phyloP scores from a whole-genome alignment of 2,113 vertebrate species.

The Taurulus bubalis region DNA sequence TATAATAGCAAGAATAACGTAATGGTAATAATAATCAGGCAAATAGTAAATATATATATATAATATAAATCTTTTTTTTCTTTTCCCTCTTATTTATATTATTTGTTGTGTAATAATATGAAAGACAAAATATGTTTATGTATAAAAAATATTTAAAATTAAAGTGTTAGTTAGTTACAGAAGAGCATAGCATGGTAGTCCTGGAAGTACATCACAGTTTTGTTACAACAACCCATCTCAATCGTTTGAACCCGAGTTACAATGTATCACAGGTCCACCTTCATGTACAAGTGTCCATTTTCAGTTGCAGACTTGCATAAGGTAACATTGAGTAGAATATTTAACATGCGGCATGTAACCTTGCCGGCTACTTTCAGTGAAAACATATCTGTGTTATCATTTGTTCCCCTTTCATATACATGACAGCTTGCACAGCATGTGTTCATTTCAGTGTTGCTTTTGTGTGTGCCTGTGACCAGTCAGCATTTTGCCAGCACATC shows the following conservation, averaged over 20 bases:
- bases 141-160: too few relatives aligned
- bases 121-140: too few relatives aligned
- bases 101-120: too few relatives aligned
- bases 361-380: background rate
- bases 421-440: constrained; percentile 23
- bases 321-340: background rate
- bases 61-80: too few relatives aligned
- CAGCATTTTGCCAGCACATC: constrained; percentile 52
- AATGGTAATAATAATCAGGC: too few relatives aligned
- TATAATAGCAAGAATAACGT: too few relatives aligned
- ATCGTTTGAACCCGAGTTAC: too few relatives aligned
- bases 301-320: background rate
- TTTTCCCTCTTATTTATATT: too few relatives aligned
- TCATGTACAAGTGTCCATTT: background rate
- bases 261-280: too few relatives aligned
- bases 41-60: too few relatives aligned
- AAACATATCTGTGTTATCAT: constrained; percentile 13
- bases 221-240: too few relatives aligned
- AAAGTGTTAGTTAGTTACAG: too few relatives aligned
- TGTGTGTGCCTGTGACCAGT: constrained; percentile 26
- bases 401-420: constrained; percentile 7
- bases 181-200: background rate
- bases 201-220: background rate
- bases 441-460: background rate
- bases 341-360: background rate